phyloP scores from a whole-genome alignment of 2,888 invertebrate genomes.

The Syritta pipiens region DNA sequence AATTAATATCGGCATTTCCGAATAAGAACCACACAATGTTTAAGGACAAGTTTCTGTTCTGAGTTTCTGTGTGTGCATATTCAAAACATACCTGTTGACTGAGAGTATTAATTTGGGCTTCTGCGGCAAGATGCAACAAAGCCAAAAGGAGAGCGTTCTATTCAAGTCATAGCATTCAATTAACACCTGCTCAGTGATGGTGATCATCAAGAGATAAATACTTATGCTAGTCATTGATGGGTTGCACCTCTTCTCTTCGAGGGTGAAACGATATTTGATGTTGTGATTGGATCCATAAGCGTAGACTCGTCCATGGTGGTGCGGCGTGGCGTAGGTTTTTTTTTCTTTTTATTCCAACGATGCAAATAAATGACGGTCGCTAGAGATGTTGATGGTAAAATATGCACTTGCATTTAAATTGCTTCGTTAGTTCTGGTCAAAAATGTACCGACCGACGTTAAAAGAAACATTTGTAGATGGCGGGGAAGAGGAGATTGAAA shows the following conservation, averaged over 20 bases:
- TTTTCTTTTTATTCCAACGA: no score
- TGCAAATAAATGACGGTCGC: no score
- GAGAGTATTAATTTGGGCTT: constrained; percentile 62
- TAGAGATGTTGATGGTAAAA: no score
- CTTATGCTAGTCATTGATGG: constrained; percentile 52
- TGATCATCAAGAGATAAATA: constrained; percentile 60
- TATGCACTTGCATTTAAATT: no score
- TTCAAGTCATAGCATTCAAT: constrained; percentile 65
- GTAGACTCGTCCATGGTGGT: no score
- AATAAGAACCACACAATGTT: constrained; percentile 52
- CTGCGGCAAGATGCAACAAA: constrained; percentile 65
- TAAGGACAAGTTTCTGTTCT: constrained; percentile 55
- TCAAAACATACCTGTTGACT: constrained; percentile 63
- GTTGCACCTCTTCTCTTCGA: constrained; percentile 17
- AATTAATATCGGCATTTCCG: constrained; percentile 64
- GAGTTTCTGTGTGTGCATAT: constrained; percentile 11
- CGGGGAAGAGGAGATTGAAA: no score
- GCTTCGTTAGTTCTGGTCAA: no score
- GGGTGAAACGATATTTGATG: constrained; percentile 49
- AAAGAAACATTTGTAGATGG: no score
- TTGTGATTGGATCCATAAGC: constrained; percentile 68
- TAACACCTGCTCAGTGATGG: constrained; percentile 62
- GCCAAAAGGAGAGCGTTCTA: constrained; percentile 49
- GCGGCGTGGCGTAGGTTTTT: no score
- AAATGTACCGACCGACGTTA: no score